Conservation (phyloP, 2,113 vertebrate species). For the Tonatia bakeri region DNA sequence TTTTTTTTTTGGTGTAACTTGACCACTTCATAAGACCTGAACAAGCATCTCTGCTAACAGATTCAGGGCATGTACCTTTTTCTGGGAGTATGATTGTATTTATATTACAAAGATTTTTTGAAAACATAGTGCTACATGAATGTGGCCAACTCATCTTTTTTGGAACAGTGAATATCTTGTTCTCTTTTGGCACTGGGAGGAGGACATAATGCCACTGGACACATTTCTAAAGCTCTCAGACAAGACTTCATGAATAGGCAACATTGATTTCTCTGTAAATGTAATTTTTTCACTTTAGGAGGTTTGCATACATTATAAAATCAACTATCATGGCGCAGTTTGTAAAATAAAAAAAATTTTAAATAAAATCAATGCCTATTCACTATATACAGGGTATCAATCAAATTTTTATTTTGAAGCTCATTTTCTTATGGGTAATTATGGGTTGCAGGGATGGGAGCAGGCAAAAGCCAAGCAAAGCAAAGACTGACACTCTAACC, state of each 20-base stretch:
- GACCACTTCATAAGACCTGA: neutral
- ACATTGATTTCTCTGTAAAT: neutral
- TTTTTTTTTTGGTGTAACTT: neutral
- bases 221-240: conserved; percentile 46
- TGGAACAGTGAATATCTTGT: neutral
- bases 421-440: neutral
- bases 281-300: neutral
- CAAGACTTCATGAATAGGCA: conserved; percentile 39
- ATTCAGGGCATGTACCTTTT: neutral
- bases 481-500: neutral
- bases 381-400: neutral
- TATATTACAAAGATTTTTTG: neutral
- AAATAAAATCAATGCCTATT: neutral
- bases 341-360: neutral
- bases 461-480: neutral
- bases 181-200: neutral
- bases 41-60: neutral
- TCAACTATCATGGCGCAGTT: neutral
- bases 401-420: neutral
- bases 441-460: neutral
- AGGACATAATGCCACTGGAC: neutral
- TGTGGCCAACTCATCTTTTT: neutral
- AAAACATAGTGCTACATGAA: neutral
- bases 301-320: neutral
- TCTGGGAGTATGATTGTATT: neutral